Evolutionary conservation across 2,888 invertebrate genomes (phyloP), one percentile per base, ranked within the genome.

Genomic region (Parthenolecanium corni): DNA sequence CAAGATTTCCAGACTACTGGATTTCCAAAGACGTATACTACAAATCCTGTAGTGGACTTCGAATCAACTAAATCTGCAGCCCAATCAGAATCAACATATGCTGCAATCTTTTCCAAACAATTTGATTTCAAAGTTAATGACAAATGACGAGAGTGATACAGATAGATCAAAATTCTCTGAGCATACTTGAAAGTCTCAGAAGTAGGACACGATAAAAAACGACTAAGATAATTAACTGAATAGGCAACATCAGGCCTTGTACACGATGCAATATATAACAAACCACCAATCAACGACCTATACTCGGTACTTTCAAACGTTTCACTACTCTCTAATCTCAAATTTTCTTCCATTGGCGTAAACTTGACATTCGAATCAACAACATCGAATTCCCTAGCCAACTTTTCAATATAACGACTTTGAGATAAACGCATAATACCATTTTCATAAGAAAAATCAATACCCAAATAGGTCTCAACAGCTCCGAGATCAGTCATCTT

Each of bases 31-130:
- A 52, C 14, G 2, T 31, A 11, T 25, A 52, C 16, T 1, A 52
- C 31, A 52, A 52, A 16, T 14, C 52, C 52, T 9, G 21, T 52
- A 5, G 52, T 52, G n/a, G 52, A 52, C 52, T 31, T 52, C 25
- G 31, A 14, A 25, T 52, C 52, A 14, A 52, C 31, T 31, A 3
- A n/a, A n/a, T 52, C 52, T 9, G 14, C 18, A n/a, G 38, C 52
- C 52, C 52, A 52, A 25, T 52, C 52, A 2, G 38, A 24, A 31
- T 52, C 52, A 16, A 31, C 31, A 25, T 16, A 52, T n/a, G n/a
- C n/a, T n/a, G n/a, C n/a, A n/a, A n/a, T n/a, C n/a, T n/a, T n/a
- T n/a, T n/a, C n/a, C n/a, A n/a, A n/a, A n/a, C n/a, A n/a, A n/a
- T n/a, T n/a, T n/a, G n/a, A n/a, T n/a, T n/a, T n/a, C n/a, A n/a